Conservation (phyloP, 1,140 invertebrate genomes). For the Sarcophaga bullata region DNA sequence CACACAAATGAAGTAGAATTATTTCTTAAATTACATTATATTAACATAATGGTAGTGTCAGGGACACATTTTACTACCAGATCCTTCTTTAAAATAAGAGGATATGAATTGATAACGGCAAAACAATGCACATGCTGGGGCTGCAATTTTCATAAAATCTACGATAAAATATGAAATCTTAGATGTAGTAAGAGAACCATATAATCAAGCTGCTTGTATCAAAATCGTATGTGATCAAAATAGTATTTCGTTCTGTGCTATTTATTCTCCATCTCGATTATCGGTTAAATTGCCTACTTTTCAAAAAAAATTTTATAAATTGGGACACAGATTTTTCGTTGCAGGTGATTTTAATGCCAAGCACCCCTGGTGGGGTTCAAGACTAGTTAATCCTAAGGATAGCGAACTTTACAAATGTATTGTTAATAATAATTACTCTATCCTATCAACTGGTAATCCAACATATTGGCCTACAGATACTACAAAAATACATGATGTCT, state of each 20-base stretch:
- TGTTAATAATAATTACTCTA: background rate
- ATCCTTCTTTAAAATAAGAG: no score
- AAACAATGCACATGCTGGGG: constrained; percentile 12
- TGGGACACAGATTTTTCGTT: constrained; percentile 5
- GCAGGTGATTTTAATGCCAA: constrained; percentile 31
- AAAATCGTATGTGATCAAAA: no score
- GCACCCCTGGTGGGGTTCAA: background rate
- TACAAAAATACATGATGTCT: no score
- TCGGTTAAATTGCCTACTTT: background rate
- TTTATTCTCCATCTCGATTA: background rate
- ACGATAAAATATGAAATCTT: background rate
- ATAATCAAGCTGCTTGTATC: constrained; percentile 5
- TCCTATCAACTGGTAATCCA: no score
- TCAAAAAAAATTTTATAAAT: background rate
- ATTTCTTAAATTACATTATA: no score
- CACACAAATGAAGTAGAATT: no score
- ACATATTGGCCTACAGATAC: no score
- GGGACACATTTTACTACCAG: no score
- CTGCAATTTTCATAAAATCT: background rate
- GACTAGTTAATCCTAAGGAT: constrained; percentile 11
- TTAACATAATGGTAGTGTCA: no score
- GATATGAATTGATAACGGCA: background rate
- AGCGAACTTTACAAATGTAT: constrained; percentile 23
- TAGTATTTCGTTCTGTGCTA: background rate
- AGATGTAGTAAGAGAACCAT: background rate